Conservation (phyloP, 2,888 invertebrate species). For the Apotomis capreana region DNA sequence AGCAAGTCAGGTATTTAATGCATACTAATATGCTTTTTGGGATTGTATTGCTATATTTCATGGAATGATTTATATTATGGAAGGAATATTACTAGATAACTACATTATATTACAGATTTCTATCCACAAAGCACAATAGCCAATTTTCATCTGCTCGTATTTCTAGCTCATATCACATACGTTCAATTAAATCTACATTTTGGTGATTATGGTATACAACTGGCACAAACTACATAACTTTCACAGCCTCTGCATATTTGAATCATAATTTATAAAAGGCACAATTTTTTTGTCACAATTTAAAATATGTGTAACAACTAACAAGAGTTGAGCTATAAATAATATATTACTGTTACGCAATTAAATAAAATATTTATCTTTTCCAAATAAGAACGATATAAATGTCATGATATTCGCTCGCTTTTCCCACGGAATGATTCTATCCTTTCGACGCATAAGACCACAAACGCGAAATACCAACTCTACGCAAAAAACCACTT, state of each 20-base stretch:
- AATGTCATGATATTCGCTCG: constrained; percentile 69
- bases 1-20: constrained; percentile 46
- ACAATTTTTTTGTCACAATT: constrained; percentile 26
- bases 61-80: constrained; percentile 38
- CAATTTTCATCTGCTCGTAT: not conserved
- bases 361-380: constrained; percentile 4
- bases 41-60: constrained; percentile 7
- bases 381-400: constrained; percentile 30
- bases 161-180: constrained; percentile 19
- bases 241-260: constrained; percentile 64
- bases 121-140: constrained; percentile 1
- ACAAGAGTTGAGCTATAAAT: constrained; percentile 4
- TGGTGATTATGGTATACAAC: constrained; percentile 56
- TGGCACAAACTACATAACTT: constrained; percentile 53
- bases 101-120: not conserved
- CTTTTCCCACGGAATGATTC: constrained; percentile 47
- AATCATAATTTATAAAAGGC: constrained; percentile 33
- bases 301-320: constrained; percentile 4
- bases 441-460: no score
- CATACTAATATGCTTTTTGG: constrained; percentile 14
- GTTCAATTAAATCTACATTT: constrained; percentile 42
- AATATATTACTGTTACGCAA: constrained; percentile 4
- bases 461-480: no score
- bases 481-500: no score
- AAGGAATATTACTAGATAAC: not conserved